A percentile compares a stretch with the other conserved stretches of the same genome.
phyloP scores from a whole-genome alignment of 2,888 invertebrate genomes.

The Drosophila neonasuta region DNA sequence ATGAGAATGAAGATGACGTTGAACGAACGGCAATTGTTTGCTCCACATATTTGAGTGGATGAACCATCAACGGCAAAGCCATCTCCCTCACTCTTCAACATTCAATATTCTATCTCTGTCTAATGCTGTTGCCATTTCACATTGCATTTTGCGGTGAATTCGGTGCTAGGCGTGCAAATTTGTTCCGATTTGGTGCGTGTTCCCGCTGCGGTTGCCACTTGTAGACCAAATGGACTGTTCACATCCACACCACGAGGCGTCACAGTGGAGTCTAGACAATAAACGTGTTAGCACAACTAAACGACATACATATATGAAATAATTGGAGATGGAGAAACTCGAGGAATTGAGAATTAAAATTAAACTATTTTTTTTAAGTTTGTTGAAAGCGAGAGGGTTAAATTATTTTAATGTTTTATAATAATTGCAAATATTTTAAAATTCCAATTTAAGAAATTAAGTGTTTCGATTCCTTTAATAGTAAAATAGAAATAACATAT shows the following conservation, averaged over 20 bases:
- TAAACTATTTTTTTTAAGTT: no score
- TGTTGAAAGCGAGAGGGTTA: no score
- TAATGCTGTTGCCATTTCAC: constrained; percentile 24
- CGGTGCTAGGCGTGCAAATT: constrained; percentile 52
- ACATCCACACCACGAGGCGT: constrained; percentile 15
- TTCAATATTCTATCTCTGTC: no score
- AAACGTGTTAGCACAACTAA: background rate
- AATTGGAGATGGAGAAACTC: background rate
- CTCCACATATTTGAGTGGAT: constrained; percentile 38
- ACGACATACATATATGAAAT: background rate
- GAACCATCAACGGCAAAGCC: constrained; percentile 16
- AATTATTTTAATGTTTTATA: no score
- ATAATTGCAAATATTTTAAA: no score
- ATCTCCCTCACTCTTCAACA: no score
- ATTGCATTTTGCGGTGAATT: constrained; percentile 54
- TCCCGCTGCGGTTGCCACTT: constrained; percentile 59
- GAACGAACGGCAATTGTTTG: constrained; percentile 30
- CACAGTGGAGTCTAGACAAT: constrained; percentile 20
- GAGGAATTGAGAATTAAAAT: no score
- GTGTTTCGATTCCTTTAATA: no score
- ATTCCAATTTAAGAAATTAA: no score
- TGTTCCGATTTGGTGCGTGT: constrained; percentile 64
- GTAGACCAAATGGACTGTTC: constrained; percentile 24
- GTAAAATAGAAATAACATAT: no score
- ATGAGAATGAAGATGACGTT: background rate